Conservation (phyloP, 2,888 invertebrate species). For the Eilema griseolum region DNA sequence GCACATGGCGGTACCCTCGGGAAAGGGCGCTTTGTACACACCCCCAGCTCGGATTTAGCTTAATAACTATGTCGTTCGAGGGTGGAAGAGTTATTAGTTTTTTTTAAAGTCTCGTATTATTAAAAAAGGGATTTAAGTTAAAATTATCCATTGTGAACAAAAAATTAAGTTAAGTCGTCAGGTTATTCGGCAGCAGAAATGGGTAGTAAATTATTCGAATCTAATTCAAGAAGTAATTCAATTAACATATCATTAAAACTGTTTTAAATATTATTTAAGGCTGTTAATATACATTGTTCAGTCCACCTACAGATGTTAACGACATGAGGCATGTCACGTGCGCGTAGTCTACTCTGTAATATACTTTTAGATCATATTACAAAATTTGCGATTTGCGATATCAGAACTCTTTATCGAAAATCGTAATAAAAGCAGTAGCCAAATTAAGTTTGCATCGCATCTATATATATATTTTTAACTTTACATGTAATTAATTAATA, state of each 20-base stretch:
- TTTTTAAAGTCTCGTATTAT: constrained; percentile 19
- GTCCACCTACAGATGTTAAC: background rate
- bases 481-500: no score
- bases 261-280: background rate
- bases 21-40: constrained; percentile 53
- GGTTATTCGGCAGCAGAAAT: background rate
- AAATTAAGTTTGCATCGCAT: background rate
- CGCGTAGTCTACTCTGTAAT: background rate
- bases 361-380: background rate
- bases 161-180: background rate
- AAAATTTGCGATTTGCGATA: background rate
- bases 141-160: background rate
- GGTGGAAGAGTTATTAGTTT: constrained; percentile 41
- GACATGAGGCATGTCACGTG: background rate
- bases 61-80: constrained; percentile 51
- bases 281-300: background rate
- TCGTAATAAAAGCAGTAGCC: background rate
- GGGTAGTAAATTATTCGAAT: background rate
- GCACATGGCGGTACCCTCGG: constrained; percentile 67
- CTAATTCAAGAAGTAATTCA: background rate
- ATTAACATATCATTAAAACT: background rate
- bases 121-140: background rate
- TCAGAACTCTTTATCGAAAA: background rate
- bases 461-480: background rate
- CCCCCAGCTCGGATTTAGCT: constrained; percentile 52